Evolutionary conservation across 2,113 vertebrate genomes (phyloP).

Genomic region (Alectura lathami): DNA sequence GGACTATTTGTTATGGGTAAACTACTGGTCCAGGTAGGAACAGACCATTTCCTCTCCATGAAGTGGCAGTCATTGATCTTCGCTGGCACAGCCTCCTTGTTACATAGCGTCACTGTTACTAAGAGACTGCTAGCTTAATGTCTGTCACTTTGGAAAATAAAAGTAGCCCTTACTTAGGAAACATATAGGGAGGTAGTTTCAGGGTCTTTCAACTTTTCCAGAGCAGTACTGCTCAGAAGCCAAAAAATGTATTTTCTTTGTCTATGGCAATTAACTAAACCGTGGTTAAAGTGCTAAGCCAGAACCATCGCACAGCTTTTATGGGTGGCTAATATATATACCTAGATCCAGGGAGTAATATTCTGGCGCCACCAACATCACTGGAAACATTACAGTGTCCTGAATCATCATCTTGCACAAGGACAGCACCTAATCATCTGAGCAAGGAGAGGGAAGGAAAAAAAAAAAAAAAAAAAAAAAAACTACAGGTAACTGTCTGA

Average conservation of each 20-base stretch:
- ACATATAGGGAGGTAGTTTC: constrained; percentile 23
- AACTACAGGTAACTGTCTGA: neutral
- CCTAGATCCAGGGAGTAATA: neutral
- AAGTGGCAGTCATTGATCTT: constrained; percentile 48
- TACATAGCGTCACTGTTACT: neutral
- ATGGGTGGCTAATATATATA: neutral
- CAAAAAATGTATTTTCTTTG: neutral
- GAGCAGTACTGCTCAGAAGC: neutral
- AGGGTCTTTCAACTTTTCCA: neutral
- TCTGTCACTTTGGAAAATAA: constrained; percentile 10
- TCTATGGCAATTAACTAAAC: neutral
- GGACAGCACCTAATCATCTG: neutral
- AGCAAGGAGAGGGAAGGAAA: neutral
- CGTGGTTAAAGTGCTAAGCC: neutral
- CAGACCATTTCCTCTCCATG: constrained; percentile 29
- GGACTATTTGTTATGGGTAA: constrained; percentile 42
- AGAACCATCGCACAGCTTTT: neutral
- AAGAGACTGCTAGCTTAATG: constrained; percentile 4
- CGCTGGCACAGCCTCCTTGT: constrained; percentile 21
- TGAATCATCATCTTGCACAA: neutral
- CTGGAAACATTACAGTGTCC: neutral
- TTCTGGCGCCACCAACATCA: neutral
- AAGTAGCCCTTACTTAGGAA: neutral
- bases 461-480: neutral
- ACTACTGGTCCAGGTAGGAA: constrained; percentile 50